Evolutionary conservation across 2,888 invertebrate species (phyloP), one percentile per base, ranked within the genome.

Genomic region (Biston betularia): DNA sequence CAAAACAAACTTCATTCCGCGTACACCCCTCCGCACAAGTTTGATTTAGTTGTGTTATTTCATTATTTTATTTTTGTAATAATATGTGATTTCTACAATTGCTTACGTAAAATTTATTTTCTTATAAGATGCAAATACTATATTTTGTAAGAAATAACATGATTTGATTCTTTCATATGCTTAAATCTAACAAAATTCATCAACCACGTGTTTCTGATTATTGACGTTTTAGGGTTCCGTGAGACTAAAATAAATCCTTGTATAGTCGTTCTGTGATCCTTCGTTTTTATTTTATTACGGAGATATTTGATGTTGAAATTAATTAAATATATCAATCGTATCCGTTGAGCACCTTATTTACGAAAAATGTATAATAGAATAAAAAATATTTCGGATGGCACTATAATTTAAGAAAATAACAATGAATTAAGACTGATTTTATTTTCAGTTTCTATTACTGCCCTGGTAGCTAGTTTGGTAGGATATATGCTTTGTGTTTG

Each of bases 1-100:
- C 74, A 85, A 86, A 91, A 84, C 86, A 75, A 79, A 83, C 91
- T 93, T 93, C 92, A 92, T 90, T 91, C 88, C 85, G 87, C 77
- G 85, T 93, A 93, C 91, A 90, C 78, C 77, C 70, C 75, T 72
- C 84, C 83, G 74, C 82, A 76, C 79, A 90, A 81, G 87, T 92
- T 88, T 75, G 81, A 68, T 73, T 42, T 66, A 66, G 56, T 66
- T 64, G 55, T 50, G 48, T 50, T 63, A 49, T 63, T 71, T 75
- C 68, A 70, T 69, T 79, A 76, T 75, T 72, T 72, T 78, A 77
- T 75, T 63, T 53, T 63, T 49, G 55, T 35, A 55, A 34, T 12
- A 52, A 2, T 10, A 54, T 9, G 35, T 4, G 34, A 42, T 61
- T 52, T 55, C 35, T 4, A 0, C 4, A 15, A 6, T 54, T 24